These are phyloP conservation scores for Apotomis capreana DNA, from an alignment of 2,888 invertebrate genomes.

Conservation along the genomic window DNA sequence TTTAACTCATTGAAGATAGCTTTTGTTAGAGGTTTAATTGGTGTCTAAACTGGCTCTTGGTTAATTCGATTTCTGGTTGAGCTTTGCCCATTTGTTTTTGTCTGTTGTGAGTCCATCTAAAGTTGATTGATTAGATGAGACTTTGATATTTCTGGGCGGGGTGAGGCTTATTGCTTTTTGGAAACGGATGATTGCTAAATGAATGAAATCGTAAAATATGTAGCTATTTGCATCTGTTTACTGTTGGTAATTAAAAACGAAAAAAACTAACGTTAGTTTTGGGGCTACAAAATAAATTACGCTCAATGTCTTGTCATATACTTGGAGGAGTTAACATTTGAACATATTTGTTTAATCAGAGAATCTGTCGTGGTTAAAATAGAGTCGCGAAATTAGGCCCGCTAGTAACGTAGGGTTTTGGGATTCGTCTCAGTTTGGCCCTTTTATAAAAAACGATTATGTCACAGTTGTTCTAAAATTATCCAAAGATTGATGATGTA, in stretches of 20 bases:
- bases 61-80: conserved; percentile 79
- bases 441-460: conserved; percentile 44
- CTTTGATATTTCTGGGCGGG: conserved; percentile 65
- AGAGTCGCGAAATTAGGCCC: conserved; percentile 18
- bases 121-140: conserved; percentile 78
- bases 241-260: conserved; percentile 24
- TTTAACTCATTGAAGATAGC: conserved; percentile 81
- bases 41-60: conserved; percentile 78
- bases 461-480: conserved; percentile 55
- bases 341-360: not conserved
- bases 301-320: not conserved
- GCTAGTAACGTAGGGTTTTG: conserved; percentile 29
- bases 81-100: conserved; percentile 76
- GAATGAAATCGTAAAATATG: conserved; percentile 32
- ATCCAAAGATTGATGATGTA: conserved; percentile 71
- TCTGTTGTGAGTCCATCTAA: conserved; percentile 74
- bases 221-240: conserved; percentile 34
- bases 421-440: conserved; percentile 37
- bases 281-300: not conserved
- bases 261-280: conserved; percentile 5
- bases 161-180: conserved; percentile 56
- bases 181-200: conserved; percentile 55
- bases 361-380: conserved; percentile 1
- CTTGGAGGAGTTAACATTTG: not conserved
- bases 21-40: conserved; percentile 82